These are phyloP conservation scores for Clarias batrachus DNA, from an alignment of 2,113 vertebrate species.

Conservation along the genomic window DNA sequence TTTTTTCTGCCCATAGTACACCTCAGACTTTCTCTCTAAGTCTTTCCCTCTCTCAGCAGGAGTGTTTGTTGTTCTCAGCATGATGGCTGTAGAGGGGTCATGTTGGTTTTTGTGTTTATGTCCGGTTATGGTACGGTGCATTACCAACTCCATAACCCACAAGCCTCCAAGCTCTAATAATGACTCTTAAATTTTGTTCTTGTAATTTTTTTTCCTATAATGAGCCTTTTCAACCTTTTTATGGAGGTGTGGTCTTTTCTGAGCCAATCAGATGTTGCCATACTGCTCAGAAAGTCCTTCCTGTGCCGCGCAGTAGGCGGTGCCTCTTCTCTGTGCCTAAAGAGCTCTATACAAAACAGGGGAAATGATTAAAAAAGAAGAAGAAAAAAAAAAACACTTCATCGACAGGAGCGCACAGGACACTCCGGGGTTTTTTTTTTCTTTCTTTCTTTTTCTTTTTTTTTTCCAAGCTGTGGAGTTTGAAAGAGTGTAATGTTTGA, in stretches of 20 bases:
- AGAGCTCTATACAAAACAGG: slow-evolving; percentile 47
- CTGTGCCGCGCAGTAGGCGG: slow-evolving; percentile 24
- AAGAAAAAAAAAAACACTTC: background rate
- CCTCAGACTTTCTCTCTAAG: slow-evolving; percentile 37
- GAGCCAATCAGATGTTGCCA: slow-evolving; percentile 51
- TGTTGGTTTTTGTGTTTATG: slow-evolving; percentile 34
- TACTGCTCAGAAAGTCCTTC: slow-evolving; percentile 49
- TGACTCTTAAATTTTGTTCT: slow-evolving; percentile 47
- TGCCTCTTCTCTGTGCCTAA: slow-evolving; percentile 53
- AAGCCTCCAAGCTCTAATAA: slow-evolving; percentile 52
- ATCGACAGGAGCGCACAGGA: slow-evolving; percentile 28
- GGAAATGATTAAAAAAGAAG: background rate
- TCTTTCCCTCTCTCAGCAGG: slow-evolving; percentile 44
- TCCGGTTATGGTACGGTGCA: slow-evolving; percentile 29
- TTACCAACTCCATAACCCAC: slow-evolving; percentile 37
- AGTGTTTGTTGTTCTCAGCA: slow-evolving; percentile 28
- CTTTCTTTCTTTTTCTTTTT: background rate
- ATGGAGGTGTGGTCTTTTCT: slow-evolving; percentile 44
- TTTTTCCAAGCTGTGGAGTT: slow-evolving; percentile 16
- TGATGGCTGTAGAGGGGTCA: slow-evolving; percentile 27
- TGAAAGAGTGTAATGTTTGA: slow-evolving; percentile 6
- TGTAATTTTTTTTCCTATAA: slow-evolving; percentile 33
- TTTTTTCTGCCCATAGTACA: background rate
- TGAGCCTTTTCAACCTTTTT: slow-evolving; percentile 49
- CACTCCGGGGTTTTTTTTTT: slow-evolving; percentile 2